Evolutionary conservation across 1,140 invertebrate genomes (phyloP).

Genomic region (Hesperophylax magnus): DNA sequence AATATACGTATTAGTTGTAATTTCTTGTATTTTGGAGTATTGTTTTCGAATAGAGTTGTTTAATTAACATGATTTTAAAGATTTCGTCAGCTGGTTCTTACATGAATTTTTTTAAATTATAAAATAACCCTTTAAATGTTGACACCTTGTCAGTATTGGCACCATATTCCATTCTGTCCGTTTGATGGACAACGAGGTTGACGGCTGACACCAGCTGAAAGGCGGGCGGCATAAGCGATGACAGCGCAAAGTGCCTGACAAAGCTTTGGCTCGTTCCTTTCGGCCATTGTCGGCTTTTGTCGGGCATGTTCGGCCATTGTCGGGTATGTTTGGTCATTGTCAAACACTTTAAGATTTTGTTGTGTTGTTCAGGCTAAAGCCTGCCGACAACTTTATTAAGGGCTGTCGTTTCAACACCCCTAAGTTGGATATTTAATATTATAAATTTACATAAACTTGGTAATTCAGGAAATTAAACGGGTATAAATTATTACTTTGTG

Average conservation of each 20-base stretch:
- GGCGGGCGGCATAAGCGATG: conserved; percentile 12
- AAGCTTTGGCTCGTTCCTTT: conserved; percentile 29
- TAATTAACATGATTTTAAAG: too few relatives aligned
- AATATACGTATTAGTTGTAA: too few relatives aligned
- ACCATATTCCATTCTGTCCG: background rate
- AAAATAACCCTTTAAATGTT: background rate
- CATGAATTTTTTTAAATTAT: background rate
- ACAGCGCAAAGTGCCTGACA: conserved; percentile 3
- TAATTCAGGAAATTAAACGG: too few relatives aligned
- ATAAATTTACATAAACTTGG: too few relatives aligned
- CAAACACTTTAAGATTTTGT: background rate
- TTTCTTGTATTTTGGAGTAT: too few relatives aligned
- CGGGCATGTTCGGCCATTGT: background rate
- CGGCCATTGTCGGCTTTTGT: background rate
- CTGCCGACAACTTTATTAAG: conserved; percentile 1
- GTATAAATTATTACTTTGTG: too few relatives aligned
- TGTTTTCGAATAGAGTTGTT: too few relatives aligned
- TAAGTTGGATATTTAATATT: too few relatives aligned
- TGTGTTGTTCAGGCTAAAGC: background rate
- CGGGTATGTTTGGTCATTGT: background rate
- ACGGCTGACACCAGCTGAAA: background rate
- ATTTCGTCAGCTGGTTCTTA: background rate
- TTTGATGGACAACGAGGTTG: conserved; percentile 13
- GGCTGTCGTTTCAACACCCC: too few relatives aligned
- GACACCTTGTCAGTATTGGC: background rate